Base-by-base conservation (phyloP, 1,140 invertebrate species). In the Plodia interpunctella region DNA sequence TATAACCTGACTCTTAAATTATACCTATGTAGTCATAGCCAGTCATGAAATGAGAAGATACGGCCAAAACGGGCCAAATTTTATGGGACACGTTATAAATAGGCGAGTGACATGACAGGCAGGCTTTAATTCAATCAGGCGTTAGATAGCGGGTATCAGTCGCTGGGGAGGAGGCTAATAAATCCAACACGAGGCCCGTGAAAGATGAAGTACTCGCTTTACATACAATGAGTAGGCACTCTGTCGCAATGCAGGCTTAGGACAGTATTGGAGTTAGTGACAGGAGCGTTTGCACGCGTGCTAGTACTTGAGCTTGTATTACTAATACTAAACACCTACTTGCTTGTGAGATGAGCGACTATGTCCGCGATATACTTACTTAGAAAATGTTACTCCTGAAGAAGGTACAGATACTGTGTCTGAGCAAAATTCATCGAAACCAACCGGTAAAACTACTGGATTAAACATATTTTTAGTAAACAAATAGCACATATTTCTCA, bases 131-230 rank as follows among this genome's bases (percentile, higher is more conserved):
- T 81, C 72, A 81, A 78, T 80, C 72, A 80, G 67, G 57, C 62
- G 60, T 68, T 55, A 78, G 78, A 83, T 81, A 78, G 71, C 65
- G 67, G 70, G 74, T 80, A 75, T 78, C 73, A 68, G 68, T 69
- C 80, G 80, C 83, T 70, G 73, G 73, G 77, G 80, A 82, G 85
- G 83, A 68, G 65, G 60, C 76, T 66, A 80, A 88, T 88, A 88
- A 88, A 88, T 88, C 80, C 80, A 74, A 63, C 79, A 65, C 69
- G 60, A 68, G 72, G 76, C 74, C 65, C 61, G 76, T 80, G 78
- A 85, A 81, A 87, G 85, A 88, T 79, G 85, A 79, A 88, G 83
- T 87, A 77, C 80, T 71, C 85, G 82, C 72, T 88, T 88, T 84
- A 87, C 85, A 88, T 88, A 88, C 85, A 88, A 88, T 88, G 82